phyloP scores from a whole-genome alignment of 2,797 vertebrate species.

The Corythornis leucogaster region DNA sequence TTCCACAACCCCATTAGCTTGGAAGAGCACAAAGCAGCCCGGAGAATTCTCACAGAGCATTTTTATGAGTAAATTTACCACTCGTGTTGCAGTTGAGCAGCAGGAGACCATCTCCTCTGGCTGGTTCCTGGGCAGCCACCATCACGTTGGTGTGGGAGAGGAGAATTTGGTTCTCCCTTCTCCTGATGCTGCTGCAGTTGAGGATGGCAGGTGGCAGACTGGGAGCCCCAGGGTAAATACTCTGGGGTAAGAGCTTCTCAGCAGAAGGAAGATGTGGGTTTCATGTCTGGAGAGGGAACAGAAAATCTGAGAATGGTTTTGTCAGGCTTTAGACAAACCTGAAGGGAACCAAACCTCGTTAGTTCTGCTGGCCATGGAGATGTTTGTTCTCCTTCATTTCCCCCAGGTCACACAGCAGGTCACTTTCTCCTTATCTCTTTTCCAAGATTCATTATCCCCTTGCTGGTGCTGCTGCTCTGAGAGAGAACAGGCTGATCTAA shows the following conservation, averaged over 20 bases:
- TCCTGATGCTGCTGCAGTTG: background rate
- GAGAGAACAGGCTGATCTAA: background rate
- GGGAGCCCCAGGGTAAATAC: background rate
- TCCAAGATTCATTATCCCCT: background rate
- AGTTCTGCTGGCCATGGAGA: background rate
- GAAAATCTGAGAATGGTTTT: background rate
- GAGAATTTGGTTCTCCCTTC: background rate
- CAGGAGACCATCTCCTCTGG: background rate
- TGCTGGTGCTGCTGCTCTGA: background rate
- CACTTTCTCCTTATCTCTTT: background rate
- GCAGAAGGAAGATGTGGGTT: background rate
- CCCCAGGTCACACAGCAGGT: background rate
- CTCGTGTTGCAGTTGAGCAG: fast-evolving
- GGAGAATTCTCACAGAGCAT: background rate
- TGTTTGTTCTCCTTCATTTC: background rate
- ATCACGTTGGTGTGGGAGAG: background rate
- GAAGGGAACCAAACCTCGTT: background rate
- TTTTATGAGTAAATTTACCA: background rate
- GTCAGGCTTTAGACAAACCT: background rate
- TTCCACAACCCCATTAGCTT: background rate
- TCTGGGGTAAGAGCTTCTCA: too few relatives aligned
- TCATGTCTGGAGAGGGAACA: background rate
- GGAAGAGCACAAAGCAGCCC: background rate
- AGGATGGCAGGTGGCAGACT: background rate
- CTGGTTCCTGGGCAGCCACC: background rate